phyloP scores from a whole-genome alignment of 2,888 invertebrate species.

The Andrena hattorfiana region DNA sequence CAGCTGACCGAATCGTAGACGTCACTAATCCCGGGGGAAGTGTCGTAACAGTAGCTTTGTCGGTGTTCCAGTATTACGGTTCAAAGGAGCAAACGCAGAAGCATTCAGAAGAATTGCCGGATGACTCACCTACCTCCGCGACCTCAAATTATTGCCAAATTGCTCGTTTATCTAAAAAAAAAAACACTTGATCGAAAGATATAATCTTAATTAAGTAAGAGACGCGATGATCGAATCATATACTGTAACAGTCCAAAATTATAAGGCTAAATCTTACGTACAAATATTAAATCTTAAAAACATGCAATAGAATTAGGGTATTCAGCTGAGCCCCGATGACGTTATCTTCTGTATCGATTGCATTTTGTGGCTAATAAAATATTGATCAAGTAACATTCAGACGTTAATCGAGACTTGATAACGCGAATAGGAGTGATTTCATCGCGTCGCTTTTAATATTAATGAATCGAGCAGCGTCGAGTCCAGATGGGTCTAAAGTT shows the following conservation, averaged over 20 bases:
- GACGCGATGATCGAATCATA: not conserved
- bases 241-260: no score
- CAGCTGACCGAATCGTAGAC: slow-evolving; percentile 65
- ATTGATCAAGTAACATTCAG: not conserved
- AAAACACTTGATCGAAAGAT: not conserved
- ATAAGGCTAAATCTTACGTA: no score
- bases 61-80: slow-evolving; percentile 5
- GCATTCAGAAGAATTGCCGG: slow-evolving; percentile 1
- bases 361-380: not conserved
- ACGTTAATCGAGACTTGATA: not conserved
- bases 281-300: no score
- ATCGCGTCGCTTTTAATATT: not conserved
- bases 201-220: not conserved
- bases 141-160: not conserved
- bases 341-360: no score
- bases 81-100: not conserved
- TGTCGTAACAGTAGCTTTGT: slow-evolving; percentile 52
- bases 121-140: slow-evolving; percentile 1
- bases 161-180: not conserved
- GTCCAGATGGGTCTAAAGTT: slow-evolving; percentile 2
- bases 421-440: not conserved
- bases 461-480: not conserved
- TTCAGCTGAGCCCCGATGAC: no score
- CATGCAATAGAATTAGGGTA: no score
- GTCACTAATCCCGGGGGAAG: slow-evolving; percentile 50